Percentiles rank a stretch among this genome's conserved stretches.
Evolutionary conservation across 2,888 invertebrate species (phyloP).

Genomic region (Thereva unica): DNA sequence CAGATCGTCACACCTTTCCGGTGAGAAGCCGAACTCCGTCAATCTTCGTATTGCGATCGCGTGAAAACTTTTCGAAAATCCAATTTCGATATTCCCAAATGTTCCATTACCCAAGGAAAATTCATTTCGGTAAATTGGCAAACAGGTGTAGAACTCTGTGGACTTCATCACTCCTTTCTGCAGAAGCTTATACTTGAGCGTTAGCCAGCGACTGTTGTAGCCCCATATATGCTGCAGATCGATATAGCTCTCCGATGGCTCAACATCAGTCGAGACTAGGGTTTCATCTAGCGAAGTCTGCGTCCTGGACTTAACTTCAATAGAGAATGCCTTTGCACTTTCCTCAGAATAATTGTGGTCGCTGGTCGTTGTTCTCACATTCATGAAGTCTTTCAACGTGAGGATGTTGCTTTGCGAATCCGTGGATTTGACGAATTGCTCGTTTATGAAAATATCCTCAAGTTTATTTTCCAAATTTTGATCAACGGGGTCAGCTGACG

Average conservation of each 20-base stretch:
- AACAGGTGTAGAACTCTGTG: conserved; percentile 30
- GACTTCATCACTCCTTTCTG: conserved; percentile 34
- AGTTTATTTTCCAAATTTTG: conserved; percentile 1
- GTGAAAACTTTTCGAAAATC: conserved; percentile 49
- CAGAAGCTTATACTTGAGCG: conserved; percentile 30
- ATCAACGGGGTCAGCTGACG: background rate
- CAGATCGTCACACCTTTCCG: conserved; percentile 42
- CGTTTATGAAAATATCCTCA: conserved; percentile 14
- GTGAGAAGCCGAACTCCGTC: conserved; percentile 22
- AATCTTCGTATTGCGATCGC: conserved; percentile 49
- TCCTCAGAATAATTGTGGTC: conserved; percentile 2
- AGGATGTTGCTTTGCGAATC: conserved; percentile 20
- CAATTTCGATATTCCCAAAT: conserved; percentile 55
- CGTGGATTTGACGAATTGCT: conserved; percentile 5
- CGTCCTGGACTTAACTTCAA: conserved; percentile 30
- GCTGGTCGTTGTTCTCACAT: background rate
- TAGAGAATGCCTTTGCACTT: conserved; percentile 1
- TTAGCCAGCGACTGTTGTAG: conserved; percentile 27
- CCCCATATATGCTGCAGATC: conserved; percentile 33
- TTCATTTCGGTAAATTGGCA: conserved; percentile 34
- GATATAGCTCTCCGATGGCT: conserved; percentile 22
- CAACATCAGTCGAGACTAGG: conserved; percentile 23
- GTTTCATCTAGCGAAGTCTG: conserved; percentile 12
- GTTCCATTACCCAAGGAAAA: conserved; percentile 45
- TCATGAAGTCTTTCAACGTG: background rate